Base-by-base conservation (phyloP, 1,140 invertebrate genomes). In the Apis cerana region DNA sequence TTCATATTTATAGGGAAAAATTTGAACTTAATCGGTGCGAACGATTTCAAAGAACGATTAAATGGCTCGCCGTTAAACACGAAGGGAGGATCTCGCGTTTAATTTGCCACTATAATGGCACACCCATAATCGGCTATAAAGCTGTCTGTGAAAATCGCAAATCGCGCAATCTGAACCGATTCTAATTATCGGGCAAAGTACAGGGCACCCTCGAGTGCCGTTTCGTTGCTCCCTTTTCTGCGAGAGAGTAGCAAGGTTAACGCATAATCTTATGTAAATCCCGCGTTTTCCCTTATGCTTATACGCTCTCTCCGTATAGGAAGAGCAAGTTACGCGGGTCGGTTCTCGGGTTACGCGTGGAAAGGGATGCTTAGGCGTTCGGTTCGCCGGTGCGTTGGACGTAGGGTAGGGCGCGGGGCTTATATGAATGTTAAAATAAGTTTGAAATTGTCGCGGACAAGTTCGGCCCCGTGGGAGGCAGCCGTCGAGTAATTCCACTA, bases 391-490 rank as follows among this genome's bases (percentile, higher is more conserved):
- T n/a, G 76, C 43, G 77, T 59, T 79, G 84, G 79, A 61, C 58
- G 88, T 7, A 11, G 54, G 86, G 69, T 79, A 80, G 86, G 82
- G 84, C 80, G 84, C 85, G 90, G 90, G 90, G 92, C 92, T 94
- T 94, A 94, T 94, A 94, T 94, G 93, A 94, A 94, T 94, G 93
- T 94, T 94, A 93, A 94, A 94, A 94, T 94, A 94, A 94, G 93
- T 94, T 94, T 93, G 93, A 94, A 94, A 94, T 94, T 94, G 93
- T 94, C 93, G 93, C 93, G 93, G 92, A 94, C 93, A 94, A 94
- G 92, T 94, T 94, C 90, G 84, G 90, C 89, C 93, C 91, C 92
- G 71, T 80, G 93, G 92, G 93, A 93, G 84, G 86, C 87, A 91
- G 90, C 91, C 90, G 91, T 90, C 91, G 92, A 93, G 92, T 94